Evolutionary conservation across 2,113 vertebrate genomes (phyloP).

Genomic region (Vombatus ursinus): DNA sequence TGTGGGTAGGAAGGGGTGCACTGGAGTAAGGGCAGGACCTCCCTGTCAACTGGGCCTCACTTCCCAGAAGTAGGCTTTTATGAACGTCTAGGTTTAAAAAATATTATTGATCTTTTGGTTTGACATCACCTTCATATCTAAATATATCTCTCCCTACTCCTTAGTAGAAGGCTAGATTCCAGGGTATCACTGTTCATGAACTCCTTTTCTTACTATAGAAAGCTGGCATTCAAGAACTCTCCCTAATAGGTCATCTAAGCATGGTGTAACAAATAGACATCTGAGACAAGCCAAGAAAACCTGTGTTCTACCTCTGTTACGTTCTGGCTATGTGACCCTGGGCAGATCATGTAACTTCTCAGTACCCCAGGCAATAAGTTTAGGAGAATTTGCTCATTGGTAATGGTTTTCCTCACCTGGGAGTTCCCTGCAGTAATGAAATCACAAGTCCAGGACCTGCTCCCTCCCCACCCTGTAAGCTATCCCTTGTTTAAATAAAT

Average conservation of each 20-base stretch:
- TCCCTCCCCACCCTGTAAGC: neutral
- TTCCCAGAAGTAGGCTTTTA: neutral
- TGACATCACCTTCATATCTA: neutral
- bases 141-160: neutral
- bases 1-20: neutral
- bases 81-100: neutral
- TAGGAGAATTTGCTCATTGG: neutral
- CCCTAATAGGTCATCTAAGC: neutral
- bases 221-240: neutral
- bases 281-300: neutral
- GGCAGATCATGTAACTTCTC: neutral
- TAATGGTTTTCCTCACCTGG: neutral
- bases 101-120: neutral
- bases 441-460: neutral
- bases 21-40: neutral
- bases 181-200: neutral
- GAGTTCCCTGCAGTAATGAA: neutral
- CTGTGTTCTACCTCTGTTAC: neutral
- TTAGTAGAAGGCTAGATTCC: neutral
- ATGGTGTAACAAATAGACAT: neutral
- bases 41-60: neutral
- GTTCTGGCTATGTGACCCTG: neutral
- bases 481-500: neutral
- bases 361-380: neutral
- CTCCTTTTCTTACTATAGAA: neutral